A percentile compares a stretch with the other conserved stretches of the same genome.
Conservation (phyloP, 2,797 vertebrate species). For the Pipistrellus kuhlii region DNA sequence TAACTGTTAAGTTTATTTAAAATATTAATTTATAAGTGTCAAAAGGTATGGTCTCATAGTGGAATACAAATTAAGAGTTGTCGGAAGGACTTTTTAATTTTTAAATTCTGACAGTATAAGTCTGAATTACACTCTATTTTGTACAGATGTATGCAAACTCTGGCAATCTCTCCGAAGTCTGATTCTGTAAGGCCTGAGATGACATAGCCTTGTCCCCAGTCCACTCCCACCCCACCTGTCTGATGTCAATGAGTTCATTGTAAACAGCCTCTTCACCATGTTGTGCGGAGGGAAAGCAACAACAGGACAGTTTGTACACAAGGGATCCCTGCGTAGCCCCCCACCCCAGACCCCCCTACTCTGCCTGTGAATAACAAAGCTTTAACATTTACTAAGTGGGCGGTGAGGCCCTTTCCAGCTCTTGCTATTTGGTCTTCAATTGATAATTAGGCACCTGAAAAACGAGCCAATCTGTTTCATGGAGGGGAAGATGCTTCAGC, state of each 20-base stretch:
- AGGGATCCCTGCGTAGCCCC: background rate
- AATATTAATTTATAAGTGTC: background rate
- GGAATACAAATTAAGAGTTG: background rate
- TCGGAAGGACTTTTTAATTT: background rate
- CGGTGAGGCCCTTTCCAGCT: slow-evolving; percentile 83
- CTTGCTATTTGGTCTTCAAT: slow-evolving; percentile 92
- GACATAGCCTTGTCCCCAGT: background rate
- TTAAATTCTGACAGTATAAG: background rate
- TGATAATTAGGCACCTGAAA: slow-evolving; percentile 91
- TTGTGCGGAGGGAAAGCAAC: background rate
- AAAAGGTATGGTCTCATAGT: background rate
- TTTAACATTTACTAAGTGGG: slow-evolving; percentile 89
- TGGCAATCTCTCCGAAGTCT: background rate
- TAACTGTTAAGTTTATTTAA: background rate
- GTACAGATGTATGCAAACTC: background rate
- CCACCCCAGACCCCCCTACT: slow-evolving; percentile 68
- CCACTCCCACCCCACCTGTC: background rate
- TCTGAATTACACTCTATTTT: background rate
- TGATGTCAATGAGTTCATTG: background rate
- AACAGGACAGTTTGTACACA: background rate
- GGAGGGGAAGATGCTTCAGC: slow-evolving; percentile 86
- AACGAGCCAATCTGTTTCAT: slow-evolving; percentile 92
- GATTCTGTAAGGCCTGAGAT: background rate
- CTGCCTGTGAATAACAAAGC: slow-evolving; percentile 83
- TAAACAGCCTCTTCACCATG: background rate